Conservation (phyloP, 1,140 invertebrate genomes). For the Lasaia peninsularis region DNA sequence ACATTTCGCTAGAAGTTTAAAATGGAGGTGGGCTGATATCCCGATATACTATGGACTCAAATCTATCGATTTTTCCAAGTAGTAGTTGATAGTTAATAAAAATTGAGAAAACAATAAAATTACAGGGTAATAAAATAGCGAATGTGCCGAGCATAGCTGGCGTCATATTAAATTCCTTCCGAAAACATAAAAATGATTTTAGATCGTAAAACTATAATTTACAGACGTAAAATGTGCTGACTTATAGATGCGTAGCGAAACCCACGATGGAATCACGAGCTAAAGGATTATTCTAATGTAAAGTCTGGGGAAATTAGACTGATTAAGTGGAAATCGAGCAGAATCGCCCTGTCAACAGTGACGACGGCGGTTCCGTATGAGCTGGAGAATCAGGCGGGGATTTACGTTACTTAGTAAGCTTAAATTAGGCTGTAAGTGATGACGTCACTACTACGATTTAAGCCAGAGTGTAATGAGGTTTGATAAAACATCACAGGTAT, state of each 20-base stretch:
- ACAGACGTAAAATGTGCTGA: conserved; percentile 75
- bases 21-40: too few species aligned
- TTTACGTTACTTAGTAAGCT: not conserved
- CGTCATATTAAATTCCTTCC: conserved; percentile 74
- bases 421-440: not conserved
- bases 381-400: conserved; percentile 3
- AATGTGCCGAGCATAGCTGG: conserved; percentile 68
- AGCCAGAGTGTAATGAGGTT: too few species aligned
- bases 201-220: conserved; percentile 76
- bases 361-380: conserved; percentile 8
- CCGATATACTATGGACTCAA: not conserved
- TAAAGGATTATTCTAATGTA: conserved; percentile 27
- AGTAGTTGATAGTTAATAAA: conserved; percentile 74
- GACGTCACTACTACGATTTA: not conserved
- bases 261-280: not conserved
- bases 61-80: conserved; percentile 15
- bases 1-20: too few species aligned
- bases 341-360: not conserved
- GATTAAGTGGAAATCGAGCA: conserved; percentile 26
- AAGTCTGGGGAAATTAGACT: conserved; percentile 28
- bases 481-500: too few species aligned
- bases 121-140: conserved; percentile 73
- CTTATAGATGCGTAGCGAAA: conserved; percentile 46
- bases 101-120: conserved; percentile 77
- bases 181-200: conserved; percentile 77